Percentiles rank a stretch among this genome's conserved stretches.
Evolutionary conservation across 2,888 invertebrate genomes (phyloP).

Genomic region (Oligia fasciuncula): DNA sequence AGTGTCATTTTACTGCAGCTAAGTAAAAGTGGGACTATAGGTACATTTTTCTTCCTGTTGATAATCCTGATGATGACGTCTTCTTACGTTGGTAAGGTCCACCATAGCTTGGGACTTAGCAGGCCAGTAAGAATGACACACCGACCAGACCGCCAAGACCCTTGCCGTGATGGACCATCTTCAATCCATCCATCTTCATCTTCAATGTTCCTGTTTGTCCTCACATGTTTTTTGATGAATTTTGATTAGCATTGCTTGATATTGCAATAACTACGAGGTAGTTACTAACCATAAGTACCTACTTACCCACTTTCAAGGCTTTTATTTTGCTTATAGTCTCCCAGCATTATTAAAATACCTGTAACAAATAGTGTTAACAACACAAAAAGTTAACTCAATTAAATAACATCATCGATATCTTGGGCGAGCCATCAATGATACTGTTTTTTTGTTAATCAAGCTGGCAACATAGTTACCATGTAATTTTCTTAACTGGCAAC

Average conservation of each 20-base stretch:
- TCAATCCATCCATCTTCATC: background rate
- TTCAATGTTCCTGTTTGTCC: conserved; percentile 8
- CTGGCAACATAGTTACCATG: conserved; percentile 9
- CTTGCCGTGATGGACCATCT: conserved; percentile 84
- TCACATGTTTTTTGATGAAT: background rate
- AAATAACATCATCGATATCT: conserved; percentile 6
- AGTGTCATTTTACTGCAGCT: too few relatives aligned
- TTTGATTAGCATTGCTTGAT: background rate
- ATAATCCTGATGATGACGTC: conserved; percentile 7
- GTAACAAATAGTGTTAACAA: conserved; percentile 10
- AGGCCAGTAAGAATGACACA: conserved; percentile 93
- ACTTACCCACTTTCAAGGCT: background rate
- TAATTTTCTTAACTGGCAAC: conserved; percentile 45
- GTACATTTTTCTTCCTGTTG: background rate
- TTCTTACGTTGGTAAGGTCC: conserved; percentile 65
- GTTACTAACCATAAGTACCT: background rate
- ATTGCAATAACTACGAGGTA: background rate
- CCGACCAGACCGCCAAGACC: conserved; percentile 94
- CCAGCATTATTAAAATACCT: conserved; percentile 1
- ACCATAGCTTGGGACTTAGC: conserved; percentile 95
- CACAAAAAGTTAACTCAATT: background rate
- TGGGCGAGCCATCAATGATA: background rate
- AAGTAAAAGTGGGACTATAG: background rate
- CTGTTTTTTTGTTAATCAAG: background rate
- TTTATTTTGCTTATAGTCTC: background rate